Evolutionary conservation across 2,113 vertebrate genomes (phyloP), one percentile per base, ranked within the genome.

Genomic region (pig (Sus scrofa)): DNA sequence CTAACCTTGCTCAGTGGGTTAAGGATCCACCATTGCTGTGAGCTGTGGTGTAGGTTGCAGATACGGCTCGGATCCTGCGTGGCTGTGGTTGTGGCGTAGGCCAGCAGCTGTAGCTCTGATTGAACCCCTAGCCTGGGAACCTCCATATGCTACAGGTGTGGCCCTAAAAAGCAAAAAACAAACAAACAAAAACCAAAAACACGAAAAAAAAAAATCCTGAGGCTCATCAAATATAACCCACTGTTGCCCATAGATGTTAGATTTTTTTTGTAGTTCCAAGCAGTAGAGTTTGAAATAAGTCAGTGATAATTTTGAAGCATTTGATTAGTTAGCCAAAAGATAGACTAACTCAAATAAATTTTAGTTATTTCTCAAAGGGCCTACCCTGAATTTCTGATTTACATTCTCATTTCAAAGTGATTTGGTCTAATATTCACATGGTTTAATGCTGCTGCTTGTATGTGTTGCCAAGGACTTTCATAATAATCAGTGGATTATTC

Each of bases 221-320:
- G 7, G 3, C 10, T 89, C 22, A 58, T 50, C 19, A 79, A 7
- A 16, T 62, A 58, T 15, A 44, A 39, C 19, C n/a, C 13, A 39
- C 13, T 58, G 1, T 68, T 96, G 24, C 39, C 20, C 93, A 74
- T 92, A 89, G n/a, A 56, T 63, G 3, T 44, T 56, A 32, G 13
- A 58, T 54, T 32, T 79, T 8, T 8, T 77, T 93, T 71, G 27
- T 58, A 65, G 32, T 73, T 77, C 18, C 26, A 79, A 89, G 30
- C 32, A 54, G 32, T 62, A 63, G 71, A 82, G 16, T 89, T 83
- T 81, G 54, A 91, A 71, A n/a, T 93, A 82, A 83, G 58, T 88
- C 26, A 44, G 3, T 73, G 87, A 71, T 89, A 52, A 85, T 65
- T 94, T 78, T 68, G 8, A 71, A 89, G 32, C 84, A 2, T 58